Evolutionary conservation across 2,888 invertebrate genomes (phyloP).

Genomic region (Aromia moschata): DNA sequence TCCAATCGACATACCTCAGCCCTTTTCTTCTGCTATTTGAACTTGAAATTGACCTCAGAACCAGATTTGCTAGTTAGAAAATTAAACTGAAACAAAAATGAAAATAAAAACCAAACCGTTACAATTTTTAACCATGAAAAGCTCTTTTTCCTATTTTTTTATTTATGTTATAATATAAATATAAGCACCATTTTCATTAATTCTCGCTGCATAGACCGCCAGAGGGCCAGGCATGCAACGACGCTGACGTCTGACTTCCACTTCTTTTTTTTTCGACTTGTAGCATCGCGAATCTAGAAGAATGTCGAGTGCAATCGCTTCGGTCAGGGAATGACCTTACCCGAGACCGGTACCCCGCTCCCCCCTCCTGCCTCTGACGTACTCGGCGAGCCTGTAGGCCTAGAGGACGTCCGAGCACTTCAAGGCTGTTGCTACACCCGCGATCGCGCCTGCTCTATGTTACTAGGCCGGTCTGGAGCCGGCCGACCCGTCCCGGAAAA

Average conservation of each 20-base stretch:
- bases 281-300: conserved; percentile 12
- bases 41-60: too few relatives aligned
- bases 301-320: conserved; percentile 8
- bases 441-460: conserved; percentile 10
- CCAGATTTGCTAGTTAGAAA: too few relatives aligned
- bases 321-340: conserved; percentile 9
- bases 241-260: conserved; percentile 3
- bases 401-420: conserved; percentile 36
- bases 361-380: too few relatives aligned
- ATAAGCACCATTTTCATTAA: not conserved
- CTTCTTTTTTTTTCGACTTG: not conserved
- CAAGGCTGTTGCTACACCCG: conserved; percentile 35
- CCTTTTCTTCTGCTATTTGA: too few relatives aligned
- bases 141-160: too few relatives aligned
- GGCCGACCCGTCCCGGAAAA: conserved; percentile 10
- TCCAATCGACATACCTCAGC: too few relatives aligned
- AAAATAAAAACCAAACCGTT: too few relatives aligned
- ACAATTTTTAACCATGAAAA: too few relatives aligned
- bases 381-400: conserved; percentile 25
- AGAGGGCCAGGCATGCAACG: not conserved
- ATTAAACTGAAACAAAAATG: too few relatives aligned
- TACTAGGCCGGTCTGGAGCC: conserved; percentile 14
- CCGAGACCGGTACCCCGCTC: conserved; percentile 19
- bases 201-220: too few relatives aligned
- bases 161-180: too few relatives aligned